phyloP scores from a whole-genome alignment of 1,140 invertebrate genomes.

The Ridgeia piscesae region DNA sequence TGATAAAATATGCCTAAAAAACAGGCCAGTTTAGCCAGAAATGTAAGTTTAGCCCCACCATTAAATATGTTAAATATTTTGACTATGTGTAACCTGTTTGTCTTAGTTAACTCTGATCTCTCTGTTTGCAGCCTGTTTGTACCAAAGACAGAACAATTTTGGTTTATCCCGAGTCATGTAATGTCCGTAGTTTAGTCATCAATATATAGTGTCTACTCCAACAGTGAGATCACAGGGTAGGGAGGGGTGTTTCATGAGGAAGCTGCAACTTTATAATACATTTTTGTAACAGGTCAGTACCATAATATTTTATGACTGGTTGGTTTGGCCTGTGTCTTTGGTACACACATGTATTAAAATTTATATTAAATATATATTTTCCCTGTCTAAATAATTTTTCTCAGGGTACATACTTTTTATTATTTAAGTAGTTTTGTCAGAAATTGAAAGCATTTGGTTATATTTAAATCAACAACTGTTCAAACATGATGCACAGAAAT shows the following conservation, averaged over 20 bases:
- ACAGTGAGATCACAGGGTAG: background rate
- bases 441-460: background rate
- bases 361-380: too few relatives aligned
- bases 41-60: too few relatives aligned
- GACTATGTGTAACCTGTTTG: background rate
- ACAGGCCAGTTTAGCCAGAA: too few relatives aligned
- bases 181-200: slow-evolving; percentile 52
- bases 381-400: background rate
- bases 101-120: background rate
- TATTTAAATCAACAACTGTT: too few relatives aligned
- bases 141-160: slow-evolving; percentile 68
- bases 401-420: background rate
- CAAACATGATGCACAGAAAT: too few relatives aligned
- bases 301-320: too few relatives aligned
- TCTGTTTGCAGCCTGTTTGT: slow-evolving; percentile 67
- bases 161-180: too few relatives aligned
- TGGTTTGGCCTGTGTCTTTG: background rate
- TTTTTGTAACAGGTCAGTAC: too few relatives aligned
- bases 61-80: too few relatives aligned
- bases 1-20: too few relatives aligned
- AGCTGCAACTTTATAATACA: too few relatives aligned
- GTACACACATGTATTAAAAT: background rate
- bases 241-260: background rate
- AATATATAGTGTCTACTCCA: background rate
- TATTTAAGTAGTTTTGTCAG: background rate